Base-by-base conservation (phyloP, 2,797 vertebrate genomes). In the Enteromius treurensis region DNA sequence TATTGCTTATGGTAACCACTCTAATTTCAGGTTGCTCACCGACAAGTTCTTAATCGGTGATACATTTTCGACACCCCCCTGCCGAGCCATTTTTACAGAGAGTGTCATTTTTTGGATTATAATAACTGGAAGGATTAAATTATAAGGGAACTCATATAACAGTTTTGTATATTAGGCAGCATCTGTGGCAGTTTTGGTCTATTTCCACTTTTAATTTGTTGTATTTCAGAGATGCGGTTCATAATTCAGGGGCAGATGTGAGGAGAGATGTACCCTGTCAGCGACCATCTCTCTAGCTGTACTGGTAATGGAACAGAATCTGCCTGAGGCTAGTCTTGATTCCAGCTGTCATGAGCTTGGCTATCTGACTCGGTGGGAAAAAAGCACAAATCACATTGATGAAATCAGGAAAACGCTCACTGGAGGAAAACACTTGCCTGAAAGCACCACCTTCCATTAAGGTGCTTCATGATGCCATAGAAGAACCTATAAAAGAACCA, bases 1-100 rank as follows among this genome's bases (percentile, higher is more conserved):
- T 65, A 62, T 79, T 73, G 26, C 84, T 87, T 68, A 65, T 77
- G 77, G 77, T 87, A 86, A 87, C 85, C 49, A 58, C 77, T 29
- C 42, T 89, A 85, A 90, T 88, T 89, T 86, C 83, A 85, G 82
- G 77, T 85, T 83, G 53, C 10, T 19, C 71, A 89, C 82, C 55
- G 84, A 21, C 62, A 53, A 83, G 83, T 85, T 87, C 80, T 73
- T 82, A 73, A 86, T 84, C 82, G 88, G 88, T 82, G 86, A 88
- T 79, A 55, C 45, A 67, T 82, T 87, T 60, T 34, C 86, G 67
- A 64, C 85, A 88, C 13, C 34, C 65, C 85, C 83, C 86, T 29
- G 85, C 71, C 74, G 76, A 87, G 90, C 83, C 88, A 90, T 87
- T 84, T 83, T 68, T 47, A 60, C 4, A 60, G 26, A 47, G 53